Conservation (phyloP, 35 echinoderm and acorn worm genomes). For the Diadema setosum region DNA sequence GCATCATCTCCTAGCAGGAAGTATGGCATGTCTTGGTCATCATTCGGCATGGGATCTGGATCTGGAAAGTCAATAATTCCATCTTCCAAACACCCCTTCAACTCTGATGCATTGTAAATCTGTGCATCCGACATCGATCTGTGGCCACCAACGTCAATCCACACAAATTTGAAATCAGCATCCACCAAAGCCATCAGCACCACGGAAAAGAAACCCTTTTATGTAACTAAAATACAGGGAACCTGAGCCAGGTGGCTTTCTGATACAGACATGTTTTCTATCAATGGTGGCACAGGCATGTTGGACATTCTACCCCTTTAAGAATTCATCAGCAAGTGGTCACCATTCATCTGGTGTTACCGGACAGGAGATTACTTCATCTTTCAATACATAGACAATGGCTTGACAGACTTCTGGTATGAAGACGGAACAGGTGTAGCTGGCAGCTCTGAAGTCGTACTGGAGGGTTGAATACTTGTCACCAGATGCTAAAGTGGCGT, state of each 20-base stretch:
- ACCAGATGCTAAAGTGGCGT: too few relatives aligned
- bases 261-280: neutral
- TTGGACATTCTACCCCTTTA: too few relatives aligned
- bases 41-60: conserved; percentile 20
- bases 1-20: conserved; percentile 33
- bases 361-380: too few relatives aligned
- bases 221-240: neutral
- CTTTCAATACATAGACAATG: too few relatives aligned
- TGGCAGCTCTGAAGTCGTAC: too few relatives aligned
- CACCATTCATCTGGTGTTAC: neutral
- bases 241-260: neutral
- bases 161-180: neutral
- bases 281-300: neutral
- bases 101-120: too few relatives aligned
- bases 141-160: neutral
- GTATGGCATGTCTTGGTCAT: conserved; percentile 54
- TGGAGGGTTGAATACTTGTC: too few relatives aligned
- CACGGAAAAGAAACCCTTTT: neutral
- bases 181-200: neutral
- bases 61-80: neutral
- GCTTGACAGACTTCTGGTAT: too few relatives aligned
- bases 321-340: too few relatives aligned
- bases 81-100: too few relatives aligned
- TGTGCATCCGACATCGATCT: neutral
- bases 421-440: too few relatives aligned